Conservation (phyloP, 2,888 invertebrate species). For the Alitta virens region DNA sequence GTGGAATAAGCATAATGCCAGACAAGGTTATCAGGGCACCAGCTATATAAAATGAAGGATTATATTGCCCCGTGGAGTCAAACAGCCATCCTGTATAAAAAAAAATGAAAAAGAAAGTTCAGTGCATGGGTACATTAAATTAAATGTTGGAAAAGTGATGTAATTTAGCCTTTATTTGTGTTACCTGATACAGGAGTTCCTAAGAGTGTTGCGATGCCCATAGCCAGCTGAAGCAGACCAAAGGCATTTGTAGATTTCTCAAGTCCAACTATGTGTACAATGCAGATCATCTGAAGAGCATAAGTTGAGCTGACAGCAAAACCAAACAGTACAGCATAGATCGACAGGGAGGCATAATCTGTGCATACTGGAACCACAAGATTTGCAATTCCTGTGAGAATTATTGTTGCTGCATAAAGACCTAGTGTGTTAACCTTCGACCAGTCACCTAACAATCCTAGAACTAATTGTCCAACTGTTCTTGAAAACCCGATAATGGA, state of each 20-base stretch:
- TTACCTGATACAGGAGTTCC: slow-evolving; percentile 84
- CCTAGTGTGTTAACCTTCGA: slow-evolving; percentile 74
- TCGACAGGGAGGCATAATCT: slow-evolving; percentile 22
- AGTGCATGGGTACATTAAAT: background rate
- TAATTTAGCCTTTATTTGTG: background rate
- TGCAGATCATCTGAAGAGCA: slow-evolving; percentile 81
- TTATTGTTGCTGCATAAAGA: slow-evolving; percentile 74
- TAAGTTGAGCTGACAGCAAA: slow-evolving; percentile 86
- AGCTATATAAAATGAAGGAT: slow-evolving; percentile 24
- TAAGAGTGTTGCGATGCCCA: slow-evolving; percentile 81
- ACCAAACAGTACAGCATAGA: slow-evolving; percentile 63
- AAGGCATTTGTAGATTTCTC: slow-evolving; percentile 86
- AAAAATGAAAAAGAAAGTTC: background rate
- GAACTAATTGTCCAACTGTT: slow-evolving; percentile 69
- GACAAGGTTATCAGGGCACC: slow-evolving; percentile 24
- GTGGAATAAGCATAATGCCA: slow-evolving; percentile 20
- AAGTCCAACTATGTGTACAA: slow-evolving; percentile 81
- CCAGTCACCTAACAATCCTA: slow-evolving; percentile 87
- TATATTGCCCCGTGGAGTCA: slow-evolving; percentile 22
- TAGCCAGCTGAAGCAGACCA: slow-evolving; percentile 77
- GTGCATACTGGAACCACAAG: slow-evolving; percentile 28
- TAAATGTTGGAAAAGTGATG: background rate
- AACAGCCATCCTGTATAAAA: slow-evolving; percentile 24
- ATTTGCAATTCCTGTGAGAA: slow-evolving; percentile 47
- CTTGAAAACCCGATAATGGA: slow-evolving; percentile 74